Evolutionary conservation across 2,888 invertebrate species (phyloP).

Genomic region (Amphipyra tragopoginis): DNA sequence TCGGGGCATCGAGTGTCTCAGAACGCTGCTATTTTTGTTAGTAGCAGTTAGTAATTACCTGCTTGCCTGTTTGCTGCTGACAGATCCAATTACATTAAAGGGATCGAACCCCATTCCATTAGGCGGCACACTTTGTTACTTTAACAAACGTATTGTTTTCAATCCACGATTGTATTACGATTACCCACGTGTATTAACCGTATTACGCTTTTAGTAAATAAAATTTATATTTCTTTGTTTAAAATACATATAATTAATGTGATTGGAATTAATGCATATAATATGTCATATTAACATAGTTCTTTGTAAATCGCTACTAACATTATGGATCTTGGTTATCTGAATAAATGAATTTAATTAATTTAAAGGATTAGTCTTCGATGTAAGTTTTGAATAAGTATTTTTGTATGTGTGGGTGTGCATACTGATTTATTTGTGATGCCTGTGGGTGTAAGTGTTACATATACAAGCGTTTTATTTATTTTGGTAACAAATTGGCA

Average conservation of each 20-base stretch:
- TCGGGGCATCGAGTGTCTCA: constrained; percentile 73
- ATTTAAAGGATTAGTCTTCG: too few species aligned
- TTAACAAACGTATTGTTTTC: constrained; percentile 72
- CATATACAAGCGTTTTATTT: background rate
- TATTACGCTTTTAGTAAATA: constrained; percentile 44
- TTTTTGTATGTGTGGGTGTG: constrained; percentile 6
- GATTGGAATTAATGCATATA: too few species aligned
- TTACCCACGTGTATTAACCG: constrained; percentile 51
- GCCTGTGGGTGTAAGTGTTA: background rate
- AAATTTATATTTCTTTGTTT: constrained; percentile 30
- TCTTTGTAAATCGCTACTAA: too few species aligned
- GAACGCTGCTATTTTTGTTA: constrained; percentile 80
- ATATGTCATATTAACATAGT: too few species aligned
- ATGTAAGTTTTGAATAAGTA: constrained; percentile 15
- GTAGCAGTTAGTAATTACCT: constrained; percentile 84
- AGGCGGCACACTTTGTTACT: constrained; percentile 73
- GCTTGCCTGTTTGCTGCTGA: constrained; percentile 81
- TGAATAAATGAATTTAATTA: too few species aligned
- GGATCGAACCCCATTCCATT: constrained; percentile 79
- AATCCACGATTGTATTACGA: constrained; percentile 62
- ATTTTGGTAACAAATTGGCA: background rate
- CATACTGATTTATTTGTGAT: constrained; percentile 19
- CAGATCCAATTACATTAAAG: constrained; percentile 87
- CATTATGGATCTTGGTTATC: too few species aligned
- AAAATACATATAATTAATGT: too few species aligned